Evolutionary conservation across 2,888 invertebrate species (phyloP).

Genomic region (Isotomurus palustris): DNA sequence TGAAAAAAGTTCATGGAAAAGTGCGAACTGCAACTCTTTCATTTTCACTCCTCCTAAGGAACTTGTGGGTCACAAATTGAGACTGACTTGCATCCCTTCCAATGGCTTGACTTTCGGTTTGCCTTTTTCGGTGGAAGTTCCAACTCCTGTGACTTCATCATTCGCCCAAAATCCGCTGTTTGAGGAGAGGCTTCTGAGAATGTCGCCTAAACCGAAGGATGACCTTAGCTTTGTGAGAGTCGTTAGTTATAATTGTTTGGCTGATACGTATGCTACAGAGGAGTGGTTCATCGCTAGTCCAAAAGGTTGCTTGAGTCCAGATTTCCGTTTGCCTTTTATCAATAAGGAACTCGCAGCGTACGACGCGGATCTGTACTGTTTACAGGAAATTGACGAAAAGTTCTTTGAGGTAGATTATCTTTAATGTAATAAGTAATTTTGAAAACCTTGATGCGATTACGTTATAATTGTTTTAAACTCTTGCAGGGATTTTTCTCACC

Average conservation of each 20-base stretch:
- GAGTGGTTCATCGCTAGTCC: conserved; percentile 73
- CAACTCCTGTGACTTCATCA: conserved; percentile 12
- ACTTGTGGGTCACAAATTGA: conserved; percentile 21
- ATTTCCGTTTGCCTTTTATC: conserved; percentile 81
- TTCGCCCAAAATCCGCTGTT: conserved; percentile 27
- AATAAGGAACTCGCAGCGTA: conserved; percentile 79
- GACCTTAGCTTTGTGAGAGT: conserved; percentile 59
- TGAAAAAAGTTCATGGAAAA: conserved; percentile 2
- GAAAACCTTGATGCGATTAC: background rate
- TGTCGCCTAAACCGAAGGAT: conserved; percentile 11
- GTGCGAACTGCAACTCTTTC: conserved; percentile 6
- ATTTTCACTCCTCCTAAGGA: conserved; percentile 23
- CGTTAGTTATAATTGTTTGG: conserved; percentile 83
- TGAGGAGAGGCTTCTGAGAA: conserved; percentile 23
- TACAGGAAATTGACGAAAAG: conserved; percentile 87
- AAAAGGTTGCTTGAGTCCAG: conserved; percentile 69
- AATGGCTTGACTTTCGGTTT: conserved; percentile 32
- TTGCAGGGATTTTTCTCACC: conserved; percentile 36
- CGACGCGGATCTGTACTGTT: conserved; percentile 80
- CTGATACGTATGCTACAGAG: conserved; percentile 84
- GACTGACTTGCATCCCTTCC: conserved; percentile 37
- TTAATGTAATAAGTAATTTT: background rate
- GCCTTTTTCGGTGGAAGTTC: conserved; percentile 24
- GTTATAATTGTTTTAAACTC: background rate
- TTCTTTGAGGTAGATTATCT: conserved; percentile 57